Conservation (phyloP, 2,113 vertebrate genomes). For the Pedetes capensis region DNA sequence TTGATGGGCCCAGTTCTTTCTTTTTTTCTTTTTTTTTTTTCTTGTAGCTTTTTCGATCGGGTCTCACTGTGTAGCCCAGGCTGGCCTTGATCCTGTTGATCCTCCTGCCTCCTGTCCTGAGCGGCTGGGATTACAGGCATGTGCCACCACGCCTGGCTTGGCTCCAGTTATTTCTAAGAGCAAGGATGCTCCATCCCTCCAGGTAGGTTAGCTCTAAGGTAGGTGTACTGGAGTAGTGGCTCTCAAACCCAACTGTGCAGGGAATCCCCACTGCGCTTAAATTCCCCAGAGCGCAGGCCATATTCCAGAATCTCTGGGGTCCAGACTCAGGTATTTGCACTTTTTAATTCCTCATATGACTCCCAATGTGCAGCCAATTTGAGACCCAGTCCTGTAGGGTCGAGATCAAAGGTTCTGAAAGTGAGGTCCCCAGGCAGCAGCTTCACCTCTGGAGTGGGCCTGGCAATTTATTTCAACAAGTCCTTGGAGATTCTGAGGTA, state of each 20-base stretch:
- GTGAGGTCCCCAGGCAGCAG: not conserved
- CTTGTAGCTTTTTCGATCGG: too few species aligned
- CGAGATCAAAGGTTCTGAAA: not conserved
- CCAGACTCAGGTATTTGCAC: not conserved
- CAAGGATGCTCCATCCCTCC: not conserved
- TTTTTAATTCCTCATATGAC: not conserved
- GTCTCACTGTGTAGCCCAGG: too few species aligned
- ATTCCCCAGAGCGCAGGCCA: not conserved
- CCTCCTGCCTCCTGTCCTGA: too few species aligned
- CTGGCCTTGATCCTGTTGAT: too few species aligned
- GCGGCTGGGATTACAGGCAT: too few species aligned
- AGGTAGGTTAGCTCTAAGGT: not conserved
- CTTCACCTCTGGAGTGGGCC: not conserved
- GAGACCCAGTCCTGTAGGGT: not conserved
- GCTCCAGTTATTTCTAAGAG: not conserved
- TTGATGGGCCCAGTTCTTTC: too few species aligned
- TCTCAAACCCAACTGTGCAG: not conserved
- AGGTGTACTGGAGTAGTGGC: not conserved
- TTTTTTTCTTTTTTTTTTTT: not conserved
- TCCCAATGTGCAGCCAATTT: not conserved
- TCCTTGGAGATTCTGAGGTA: not conserved
- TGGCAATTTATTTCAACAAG: not conserved
- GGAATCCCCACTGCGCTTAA: not conserved
- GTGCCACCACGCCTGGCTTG: too few species aligned
- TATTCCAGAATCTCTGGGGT: too few species aligned